Base-by-base conservation (phyloP, 1,140 invertebrate genomes). In the Ganaspis sp. region DNA sequence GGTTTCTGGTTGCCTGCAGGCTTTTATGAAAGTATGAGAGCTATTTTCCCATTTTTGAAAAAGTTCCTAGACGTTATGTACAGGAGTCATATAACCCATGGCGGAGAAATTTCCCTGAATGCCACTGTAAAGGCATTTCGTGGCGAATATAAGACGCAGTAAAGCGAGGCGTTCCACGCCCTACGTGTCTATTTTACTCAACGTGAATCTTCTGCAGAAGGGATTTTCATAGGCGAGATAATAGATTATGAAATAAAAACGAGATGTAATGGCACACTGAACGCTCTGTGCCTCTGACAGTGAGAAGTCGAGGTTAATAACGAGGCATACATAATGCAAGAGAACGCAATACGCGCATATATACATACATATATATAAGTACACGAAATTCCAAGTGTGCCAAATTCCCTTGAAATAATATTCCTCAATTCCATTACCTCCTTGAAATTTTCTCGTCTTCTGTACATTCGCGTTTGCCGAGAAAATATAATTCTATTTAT, bases 1-100 rank as follows among this genome's bases (percentile, higher is more conserved):
- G 58, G 58, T 64, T 64, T 64, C 58, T 64, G 58, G 58, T 64
- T 64, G 26, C 58, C 58, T 64, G 1, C 11, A 64, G 23, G 58
- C 58, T 64, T 64, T 64, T 29, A 64, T 26, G 9, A 64, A 64
- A 64, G 58, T 64, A 64, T 64, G 58, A 64, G 26, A 64, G 58
- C 58, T 29, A 64, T 64, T 64, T 29, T 64, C 21, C 26, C 1
- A 3, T 64, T 64, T 64, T 64, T 26, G 4, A n/a, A 34, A 64
- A 64, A 29, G 23, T 29, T 64, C 58, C 26, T 64, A 29, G 58
- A 64, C 58, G 26, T 64, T 64, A 64, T 64, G 23, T 64, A 64
- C 58, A 29, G 26, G 58, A 64, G 58, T 29, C 58, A 29, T 29
- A 64, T 64, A 64, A 64, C 58, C 58, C 58, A n/a, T 29, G 26